Conservation (phyloP, 2,113 vertebrate genomes). For the Peromyscus polionotus region DNA sequence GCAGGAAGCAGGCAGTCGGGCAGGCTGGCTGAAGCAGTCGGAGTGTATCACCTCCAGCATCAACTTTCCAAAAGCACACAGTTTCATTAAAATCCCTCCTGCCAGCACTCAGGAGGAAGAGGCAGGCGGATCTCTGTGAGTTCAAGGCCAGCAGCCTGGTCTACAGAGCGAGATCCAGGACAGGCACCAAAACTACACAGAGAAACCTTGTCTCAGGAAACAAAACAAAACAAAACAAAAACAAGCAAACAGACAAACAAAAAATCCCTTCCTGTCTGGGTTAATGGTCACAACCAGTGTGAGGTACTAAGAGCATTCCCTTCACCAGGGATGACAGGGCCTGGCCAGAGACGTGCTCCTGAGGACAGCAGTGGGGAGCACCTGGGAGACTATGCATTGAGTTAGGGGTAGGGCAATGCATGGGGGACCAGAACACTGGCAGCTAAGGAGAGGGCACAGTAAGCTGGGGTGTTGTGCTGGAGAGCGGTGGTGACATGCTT, state of each 20-base stretch:
- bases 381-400: not conserved
- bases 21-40: not conserved
- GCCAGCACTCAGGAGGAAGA: no score
- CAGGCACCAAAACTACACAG: no score
- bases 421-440: not conserved
- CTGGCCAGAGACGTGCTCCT: not conserved
- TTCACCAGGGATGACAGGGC: not conserved
- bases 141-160: no score
- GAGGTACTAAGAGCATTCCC: not conserved
- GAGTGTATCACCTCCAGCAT: not conserved
- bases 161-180: no score
- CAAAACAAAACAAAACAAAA: no score
- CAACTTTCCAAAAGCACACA: conserved; percentile 22
- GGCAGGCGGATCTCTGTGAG: no score
- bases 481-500: not conserved
- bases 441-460: not conserved
- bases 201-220: no score
- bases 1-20: conserved; percentile 16
- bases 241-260: no score
- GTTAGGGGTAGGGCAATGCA: not conserved
- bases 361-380: no score
- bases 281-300: not conserved
- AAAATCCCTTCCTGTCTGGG: not conserved
- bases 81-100: not conserved
- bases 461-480: not conserved